Base-by-base conservation (phyloP, 2,888 invertebrate species). In the Gerris lacustris region DNA sequence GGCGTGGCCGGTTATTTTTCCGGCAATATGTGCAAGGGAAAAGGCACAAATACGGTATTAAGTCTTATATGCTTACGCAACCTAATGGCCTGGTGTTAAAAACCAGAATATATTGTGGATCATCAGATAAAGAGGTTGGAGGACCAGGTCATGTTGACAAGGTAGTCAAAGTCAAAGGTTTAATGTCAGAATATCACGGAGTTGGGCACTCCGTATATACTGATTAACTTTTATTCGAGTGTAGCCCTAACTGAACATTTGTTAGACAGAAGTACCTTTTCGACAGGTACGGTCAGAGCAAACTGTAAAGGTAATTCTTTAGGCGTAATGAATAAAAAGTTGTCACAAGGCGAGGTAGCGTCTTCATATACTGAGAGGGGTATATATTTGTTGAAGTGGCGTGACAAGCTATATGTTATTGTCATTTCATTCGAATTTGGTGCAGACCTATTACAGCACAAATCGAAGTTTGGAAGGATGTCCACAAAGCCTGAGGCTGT, bases 241-340 rank as follows among this genome's bases (percentile, higher is more conserved):
- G 76, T 76, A 72, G 73, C 66, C 45, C 74, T 79, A 74, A 74
- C 15, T 74, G n/a, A n/a, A n/a, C n/a, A 76, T 72, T 74, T 80
- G 6, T 44, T 73, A 43, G n/a, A 63, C 6, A 18, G 67, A 17
- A 70, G 73, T 31, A 76, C 76, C 18, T 79, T 79, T 72, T 78
- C 78, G 71, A 80, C 79, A n/a, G 80, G 80, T 45, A 79, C 78
- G 0, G 71, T 80, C 44, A 76, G 74, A 44, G 63, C 71, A 11
- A 73, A 76, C 63, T 66, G 74, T 69, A 75, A 75, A 70, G 63
- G 73, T 11, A 76, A 72, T 71, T 76, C 75, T 11, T 55, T 69
- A 62, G 75, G 77, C 44, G 74, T 77, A 18, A 71, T 71, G 62
- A 68, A 67, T 9, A 71, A 70, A 69, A 78, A 76, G 72, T 72